Evolutionary conservation across 2,113 vertebrate genomes (phyloP), one percentile per base, ranked within the genome.

Genomic region (Actenoides hombroni): DNA sequence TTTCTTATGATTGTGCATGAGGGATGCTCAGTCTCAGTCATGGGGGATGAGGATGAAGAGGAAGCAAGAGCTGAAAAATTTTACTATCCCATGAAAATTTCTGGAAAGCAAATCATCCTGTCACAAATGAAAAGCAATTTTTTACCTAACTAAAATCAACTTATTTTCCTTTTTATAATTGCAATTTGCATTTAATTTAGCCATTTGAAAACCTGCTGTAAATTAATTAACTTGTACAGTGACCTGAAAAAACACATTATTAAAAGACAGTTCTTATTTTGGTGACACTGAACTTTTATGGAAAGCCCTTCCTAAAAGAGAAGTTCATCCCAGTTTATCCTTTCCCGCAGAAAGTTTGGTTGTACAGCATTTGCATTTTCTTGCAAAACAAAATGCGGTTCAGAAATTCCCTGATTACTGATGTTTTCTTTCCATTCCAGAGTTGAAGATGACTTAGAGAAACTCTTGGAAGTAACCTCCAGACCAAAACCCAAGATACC

Each of bases 371-470:
- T 33, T 28, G 2, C 11, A n/a, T 87, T 85, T 95, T 83, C 54
- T 85, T 75, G 57, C 4, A 46, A 48, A 94, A 91, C 5, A 90
- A 59, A 67, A 65, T 61, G 10, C 44, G 68, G 15, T 71, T 70
- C 53, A 84, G 31, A 91, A 92, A 61, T 93, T 78, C 21, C 5
- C 31, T n/a, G n/a, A n/a, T 79, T 78, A 35, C 19, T 87, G 44
- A 29, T 89, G 10, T 80, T 94, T 90, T 76, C 23, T 91, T 95
- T 92, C 93, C 21, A 28, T 97, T 96, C 20, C 80, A 99, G 99
- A 92, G 96, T 99, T 42, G 98, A 99, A 95, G 98, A 98, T 37
- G 98, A 98, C 92, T 97, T 99, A 87, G 98, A 99, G 87, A 98
- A 98, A 87, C 97, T 99, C 74, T 97, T 98, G 70, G 97, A 96